Evolutionary conservation across 2,888 invertebrate genomes (phyloP).

Genomic region (Ophion slaviceki): DNA sequence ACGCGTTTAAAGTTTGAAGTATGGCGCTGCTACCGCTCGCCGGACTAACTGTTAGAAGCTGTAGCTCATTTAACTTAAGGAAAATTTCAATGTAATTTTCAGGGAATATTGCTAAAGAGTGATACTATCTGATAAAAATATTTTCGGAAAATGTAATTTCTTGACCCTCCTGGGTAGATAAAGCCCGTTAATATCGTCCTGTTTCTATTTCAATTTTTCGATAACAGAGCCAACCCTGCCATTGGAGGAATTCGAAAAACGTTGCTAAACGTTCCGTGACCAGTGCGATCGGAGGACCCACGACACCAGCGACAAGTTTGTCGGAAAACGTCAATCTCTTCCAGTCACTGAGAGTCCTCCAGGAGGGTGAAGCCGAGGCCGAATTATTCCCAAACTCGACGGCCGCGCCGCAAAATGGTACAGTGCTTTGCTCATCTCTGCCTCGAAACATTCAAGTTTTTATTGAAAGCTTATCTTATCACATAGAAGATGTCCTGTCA

Average conservation of each 20-base stretch:
- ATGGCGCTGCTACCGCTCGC: too few relatives aligned
- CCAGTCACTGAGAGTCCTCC: slow-evolving; percentile 94
- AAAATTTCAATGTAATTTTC: too few relatives aligned
- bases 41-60: too few relatives aligned
- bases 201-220: too few relatives aligned
- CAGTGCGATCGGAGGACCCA: slow-evolving; percentile 82
- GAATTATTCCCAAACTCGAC: slow-evolving; percentile 83
- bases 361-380: slow-evolving; percentile 92
- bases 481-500: neutral
- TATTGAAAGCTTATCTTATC: neutral
- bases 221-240: slow-evolving; percentile 94
- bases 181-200: too few relatives aligned
- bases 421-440: slow-evolving; percentile 27
- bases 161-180: too few relatives aligned
- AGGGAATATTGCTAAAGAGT: too few relatives aligned
- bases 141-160: too few relatives aligned
- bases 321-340: slow-evolving; percentile 96
- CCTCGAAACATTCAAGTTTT: neutral
- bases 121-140: too few relatives aligned
- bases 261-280: slow-evolving; percentile 90
- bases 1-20: too few relatives aligned
- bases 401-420: slow-evolving; percentile 77
- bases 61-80: too few relatives aligned
- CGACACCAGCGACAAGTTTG: slow-evolving; percentile 84
- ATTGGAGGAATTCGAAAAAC: slow-evolving; percentile 95